Conservation (phyloP, 2,888 invertebrate genomes). For the Idaea aversata region DNA sequence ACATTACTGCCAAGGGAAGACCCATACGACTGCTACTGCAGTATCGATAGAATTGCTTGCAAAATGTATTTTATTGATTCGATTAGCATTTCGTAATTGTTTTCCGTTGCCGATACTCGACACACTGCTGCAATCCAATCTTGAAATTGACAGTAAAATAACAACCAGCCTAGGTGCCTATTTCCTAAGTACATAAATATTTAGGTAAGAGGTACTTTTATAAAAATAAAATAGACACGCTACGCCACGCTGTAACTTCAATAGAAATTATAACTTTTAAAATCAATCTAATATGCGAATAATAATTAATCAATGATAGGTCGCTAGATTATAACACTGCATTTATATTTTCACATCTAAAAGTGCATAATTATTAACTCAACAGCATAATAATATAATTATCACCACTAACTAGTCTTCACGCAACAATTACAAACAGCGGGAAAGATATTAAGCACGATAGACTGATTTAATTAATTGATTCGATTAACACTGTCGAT, state of each 20-base stretch:
- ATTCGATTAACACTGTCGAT: constrained; percentile 1
- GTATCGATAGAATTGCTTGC: constrained; percentile 13
- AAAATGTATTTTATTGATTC: neutral
- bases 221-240: neutral
- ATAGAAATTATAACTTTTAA: neutral
- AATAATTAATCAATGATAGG: neutral
- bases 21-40: constrained; percentile 14
- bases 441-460: neutral
- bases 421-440: neutral
- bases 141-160: neutral
- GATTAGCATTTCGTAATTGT: neutral
- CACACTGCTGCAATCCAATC: neutral
- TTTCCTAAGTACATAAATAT: too few species aligned
- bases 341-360: neutral
- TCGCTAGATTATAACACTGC: neutral
- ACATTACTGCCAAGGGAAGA: constrained; percentile 31
- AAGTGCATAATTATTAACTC: neutral
- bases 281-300: neutral
- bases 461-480: neutral
- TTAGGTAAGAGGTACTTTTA: too few species aligned
- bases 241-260: neutral
- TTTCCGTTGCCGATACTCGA: too few species aligned
- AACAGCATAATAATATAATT: neutral
- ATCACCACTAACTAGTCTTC: neutral
- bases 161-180: too few species aligned